Evolutionary conservation across 53 echinoderm and acorn worm genomes (phyloP).

Genomic region (Holothuria leucospilota): DNA sequence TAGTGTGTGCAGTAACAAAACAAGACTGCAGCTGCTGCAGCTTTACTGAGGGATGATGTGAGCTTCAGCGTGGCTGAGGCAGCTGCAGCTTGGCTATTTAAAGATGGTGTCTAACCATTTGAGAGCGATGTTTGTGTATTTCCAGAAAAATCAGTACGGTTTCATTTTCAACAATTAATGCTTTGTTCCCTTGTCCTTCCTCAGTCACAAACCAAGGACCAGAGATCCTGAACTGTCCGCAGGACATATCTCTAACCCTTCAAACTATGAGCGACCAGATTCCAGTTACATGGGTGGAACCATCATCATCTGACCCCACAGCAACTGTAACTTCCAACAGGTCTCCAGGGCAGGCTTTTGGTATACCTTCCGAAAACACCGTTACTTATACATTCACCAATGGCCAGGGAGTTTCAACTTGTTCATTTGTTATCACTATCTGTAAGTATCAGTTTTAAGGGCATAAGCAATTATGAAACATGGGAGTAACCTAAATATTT

Average conservation of each 20-base stretch:
- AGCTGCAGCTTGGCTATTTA: too few species aligned
- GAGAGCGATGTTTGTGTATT: too few species aligned
- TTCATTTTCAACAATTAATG: neutral
- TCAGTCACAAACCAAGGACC: slow-evolving; percentile 26
- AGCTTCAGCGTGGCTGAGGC: too few species aligned
- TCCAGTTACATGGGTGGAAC: slow-evolving; percentile 12
- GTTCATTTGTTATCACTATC: slow-evolving; percentile 6
- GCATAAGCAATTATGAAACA: too few species aligned
- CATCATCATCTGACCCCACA: neutral
- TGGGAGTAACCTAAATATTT: too few species aligned
- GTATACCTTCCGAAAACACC: slow-evolving; percentile 1
- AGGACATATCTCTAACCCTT: neutral
- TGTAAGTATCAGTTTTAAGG: neutral
- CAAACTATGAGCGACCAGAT: neutral
- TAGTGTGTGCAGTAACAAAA: too few species aligned
- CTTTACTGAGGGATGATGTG: too few species aligned
- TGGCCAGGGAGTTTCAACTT: neutral
- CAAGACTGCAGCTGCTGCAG: too few species aligned
- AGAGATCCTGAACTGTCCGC: slow-evolving; percentile 6
- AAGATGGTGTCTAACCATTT: too few species aligned
- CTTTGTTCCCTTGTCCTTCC: neutral
- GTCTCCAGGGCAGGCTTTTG: slow-evolving; percentile 3
- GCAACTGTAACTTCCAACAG: slow-evolving; percentile 5
- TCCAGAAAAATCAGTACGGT: too few species aligned
- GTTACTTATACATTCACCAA: slow-evolving; percentile 17